A percentile compares a stretch with the other conserved stretches of the same genome.
phyloP scores from a whole-genome alignment of 1,140 invertebrate species.

The Kradibia gibbosae region DNA sequence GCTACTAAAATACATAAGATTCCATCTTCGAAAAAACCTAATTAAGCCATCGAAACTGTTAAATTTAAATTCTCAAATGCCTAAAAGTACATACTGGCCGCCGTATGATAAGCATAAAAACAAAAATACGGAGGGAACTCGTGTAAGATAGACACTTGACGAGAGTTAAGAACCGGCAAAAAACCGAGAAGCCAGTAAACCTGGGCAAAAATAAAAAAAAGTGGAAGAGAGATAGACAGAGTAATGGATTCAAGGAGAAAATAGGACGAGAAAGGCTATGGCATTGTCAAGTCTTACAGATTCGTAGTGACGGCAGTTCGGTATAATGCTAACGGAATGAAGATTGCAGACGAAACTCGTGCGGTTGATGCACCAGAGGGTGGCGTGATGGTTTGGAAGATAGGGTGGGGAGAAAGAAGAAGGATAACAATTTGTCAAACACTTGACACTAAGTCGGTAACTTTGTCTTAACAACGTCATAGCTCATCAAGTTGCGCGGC shows the following conservation, averaged over 20 bases:
- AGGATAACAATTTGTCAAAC: slow-evolving; percentile 62
- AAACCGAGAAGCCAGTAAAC: slow-evolving; percentile 1
- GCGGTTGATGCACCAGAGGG: not conserved
- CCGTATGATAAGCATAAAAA: not conserved
- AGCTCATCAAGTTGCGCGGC: slow-evolving; percentile 50
- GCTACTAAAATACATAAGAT: not conserved
- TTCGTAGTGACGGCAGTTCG: not conserved
- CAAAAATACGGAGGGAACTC: slow-evolving; percentile 2
- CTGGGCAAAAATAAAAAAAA: not conserved
- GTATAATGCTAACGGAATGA: slow-evolving; percentile 42
- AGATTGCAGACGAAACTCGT: slow-evolving; percentile 46
- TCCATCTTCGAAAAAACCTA: not conserved
- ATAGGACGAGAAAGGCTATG: not conserved
- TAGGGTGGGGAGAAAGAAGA: slow-evolving; percentile 41
- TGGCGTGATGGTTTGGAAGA: not conserved
- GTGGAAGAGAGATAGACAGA: not conserved
- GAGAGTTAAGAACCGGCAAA: not conserved
- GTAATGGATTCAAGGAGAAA: not conserved
- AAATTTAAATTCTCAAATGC: not conserved
- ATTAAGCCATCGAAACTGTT: not conserved
- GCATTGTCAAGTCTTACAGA: not conserved
- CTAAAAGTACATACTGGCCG: not conserved
- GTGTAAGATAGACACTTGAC: not conserved
- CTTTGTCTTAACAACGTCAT: slow-evolving; percentile 56
- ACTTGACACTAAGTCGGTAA: slow-evolving; percentile 59